Evolutionary conservation across 2,113 vertebrate genomes (phyloP).

Genomic region (Amphiprion ocellaris): DNA sequence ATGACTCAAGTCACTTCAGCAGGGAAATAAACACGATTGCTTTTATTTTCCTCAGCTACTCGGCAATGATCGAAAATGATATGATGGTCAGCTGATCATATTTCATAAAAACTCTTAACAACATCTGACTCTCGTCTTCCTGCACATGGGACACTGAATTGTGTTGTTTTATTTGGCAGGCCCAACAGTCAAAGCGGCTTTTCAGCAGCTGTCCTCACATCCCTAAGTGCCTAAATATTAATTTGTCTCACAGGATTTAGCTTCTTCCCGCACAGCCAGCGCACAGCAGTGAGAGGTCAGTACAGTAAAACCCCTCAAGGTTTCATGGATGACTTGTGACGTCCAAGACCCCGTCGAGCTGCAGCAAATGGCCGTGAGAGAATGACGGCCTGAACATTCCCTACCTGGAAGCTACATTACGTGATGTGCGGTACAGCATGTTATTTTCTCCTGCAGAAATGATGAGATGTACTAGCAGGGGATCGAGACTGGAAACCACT

Average conservation of each 20-base stretch:
- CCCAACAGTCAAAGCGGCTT: slow-evolving; percentile 47
- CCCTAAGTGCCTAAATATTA: slow-evolving; percentile 46
- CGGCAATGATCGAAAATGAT: slow-evolving; percentile 22
- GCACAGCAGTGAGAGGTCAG: slow-evolving; percentile 20
- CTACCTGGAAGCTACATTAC: slow-evolving; percentile 52
- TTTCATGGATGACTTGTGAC: slow-evolving; percentile 45
- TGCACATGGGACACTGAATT: slow-evolving; percentile 45
- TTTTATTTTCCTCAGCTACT: slow-evolving; percentile 31
- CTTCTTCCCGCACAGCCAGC: slow-evolving; percentile 47
- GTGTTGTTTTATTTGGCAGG: slow-evolving; percentile 63
- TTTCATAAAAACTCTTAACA: slow-evolving; percentile 39
- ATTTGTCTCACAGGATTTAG: slow-evolving; percentile 64
- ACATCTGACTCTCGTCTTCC: slow-evolving; percentile 39
- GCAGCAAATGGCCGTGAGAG: slow-evolving; percentile 54
- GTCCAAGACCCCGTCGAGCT: slow-evolving; percentile 28
- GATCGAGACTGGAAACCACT: slow-evolving; percentile 25
- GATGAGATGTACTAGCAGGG: slow-evolving; percentile 10
- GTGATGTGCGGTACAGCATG: slow-evolving; percentile 56
- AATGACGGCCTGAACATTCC: slow-evolving; percentile 43
- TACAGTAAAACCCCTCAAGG: slow-evolving; percentile 44
- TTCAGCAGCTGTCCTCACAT: slow-evolving; percentile 67
- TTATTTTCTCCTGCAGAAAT: slow-evolving; percentile 59
- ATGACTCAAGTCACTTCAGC: slow-evolving; percentile 1
- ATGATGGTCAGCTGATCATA: slow-evolving; percentile 31
- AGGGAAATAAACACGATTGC: neutral